Percentiles rank a stretch among this genome's conserved stretches.
These are phyloP conservation scores for Cyanocitta stelleri DNA, from an alignment of 2,113 vertebrate species.

Conservation along the genomic window DNA sequence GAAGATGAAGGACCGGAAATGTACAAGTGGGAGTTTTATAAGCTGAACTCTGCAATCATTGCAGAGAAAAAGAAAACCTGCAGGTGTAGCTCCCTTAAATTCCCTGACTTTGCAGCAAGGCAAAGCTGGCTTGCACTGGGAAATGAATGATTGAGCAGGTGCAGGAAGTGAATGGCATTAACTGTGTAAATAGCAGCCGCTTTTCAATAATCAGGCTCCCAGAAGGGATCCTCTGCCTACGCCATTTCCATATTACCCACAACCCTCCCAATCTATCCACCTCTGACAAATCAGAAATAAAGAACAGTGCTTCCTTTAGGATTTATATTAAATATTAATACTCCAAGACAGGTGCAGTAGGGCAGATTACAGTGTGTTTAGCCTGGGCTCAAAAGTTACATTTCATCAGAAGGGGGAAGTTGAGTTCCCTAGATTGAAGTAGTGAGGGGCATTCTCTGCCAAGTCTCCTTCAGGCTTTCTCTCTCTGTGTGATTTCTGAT, in stretches of 20 bases:
- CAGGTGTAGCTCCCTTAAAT: conserved; percentile 31
- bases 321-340: neutral
- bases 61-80: neutral
- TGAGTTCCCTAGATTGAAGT: neutral
- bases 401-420: neutral
- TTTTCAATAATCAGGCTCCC: conserved; percentile 44
- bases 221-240: conserved; percentile 6
- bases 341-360: neutral
- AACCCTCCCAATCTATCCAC: neutral
- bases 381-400: neutral
- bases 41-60: neutral
- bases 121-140: conserved; percentile 3
- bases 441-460: neutral
- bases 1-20: neutral
- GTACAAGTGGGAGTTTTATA: neutral
- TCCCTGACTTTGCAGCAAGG: conserved; percentile 1
- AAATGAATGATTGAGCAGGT: conserved; percentile 46
- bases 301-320: neutral
- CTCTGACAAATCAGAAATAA: neutral
- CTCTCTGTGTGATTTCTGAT: neutral
- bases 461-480: neutral
- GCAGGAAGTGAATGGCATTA: conserved; percentile 43
- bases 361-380: neutral
- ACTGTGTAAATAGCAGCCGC: conserved; percentile 53
- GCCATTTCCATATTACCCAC: conserved; percentile 8